Evolutionary conservation across 1,140 invertebrate genomes (phyloP).

Genomic region (Cotesia chilonis): DNA sequence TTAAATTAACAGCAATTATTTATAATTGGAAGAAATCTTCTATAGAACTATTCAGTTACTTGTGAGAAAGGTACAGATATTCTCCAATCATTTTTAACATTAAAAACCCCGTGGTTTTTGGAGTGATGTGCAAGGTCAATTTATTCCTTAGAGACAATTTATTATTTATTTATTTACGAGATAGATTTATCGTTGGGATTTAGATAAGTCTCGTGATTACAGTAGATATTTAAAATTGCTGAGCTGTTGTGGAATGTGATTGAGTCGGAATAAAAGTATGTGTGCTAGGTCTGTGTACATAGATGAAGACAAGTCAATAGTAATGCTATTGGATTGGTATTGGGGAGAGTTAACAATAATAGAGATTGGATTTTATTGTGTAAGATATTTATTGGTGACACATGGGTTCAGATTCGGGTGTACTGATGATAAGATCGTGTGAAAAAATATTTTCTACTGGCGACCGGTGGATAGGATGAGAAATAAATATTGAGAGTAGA

Average conservation of each 20-base stretch:
- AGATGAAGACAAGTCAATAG: too few species aligned
- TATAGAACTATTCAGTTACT: too few species aligned
- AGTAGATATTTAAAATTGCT: neutral
- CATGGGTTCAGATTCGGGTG: conserved; percentile 17
- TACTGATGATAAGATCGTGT: conserved; percentile 15
- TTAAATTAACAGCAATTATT: neutral
- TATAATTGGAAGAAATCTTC: too few species aligned
- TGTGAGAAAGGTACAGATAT: too few species aligned
- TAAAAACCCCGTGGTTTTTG: too few species aligned
- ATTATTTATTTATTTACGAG: neutral
- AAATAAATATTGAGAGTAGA: conserved; percentile 21
- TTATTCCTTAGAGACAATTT: neutral
- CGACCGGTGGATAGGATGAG: neutral
- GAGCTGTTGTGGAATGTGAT: too few species aligned
- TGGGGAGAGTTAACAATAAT: too few species aligned
- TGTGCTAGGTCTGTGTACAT: too few species aligned
- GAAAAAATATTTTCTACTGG: conserved; percentile 13
- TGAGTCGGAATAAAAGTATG: too few species aligned
- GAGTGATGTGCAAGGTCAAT: neutral
- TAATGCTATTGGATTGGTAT: too few species aligned
- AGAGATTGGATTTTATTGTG: too few species aligned
- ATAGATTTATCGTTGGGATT: neutral
- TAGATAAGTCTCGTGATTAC: neutral
- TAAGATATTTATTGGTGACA: conserved; percentile 17
- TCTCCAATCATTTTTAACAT: too few species aligned